Conservation (phyloP, 2,888 invertebrate genomes). For the Chalcis sispes region DNA sequence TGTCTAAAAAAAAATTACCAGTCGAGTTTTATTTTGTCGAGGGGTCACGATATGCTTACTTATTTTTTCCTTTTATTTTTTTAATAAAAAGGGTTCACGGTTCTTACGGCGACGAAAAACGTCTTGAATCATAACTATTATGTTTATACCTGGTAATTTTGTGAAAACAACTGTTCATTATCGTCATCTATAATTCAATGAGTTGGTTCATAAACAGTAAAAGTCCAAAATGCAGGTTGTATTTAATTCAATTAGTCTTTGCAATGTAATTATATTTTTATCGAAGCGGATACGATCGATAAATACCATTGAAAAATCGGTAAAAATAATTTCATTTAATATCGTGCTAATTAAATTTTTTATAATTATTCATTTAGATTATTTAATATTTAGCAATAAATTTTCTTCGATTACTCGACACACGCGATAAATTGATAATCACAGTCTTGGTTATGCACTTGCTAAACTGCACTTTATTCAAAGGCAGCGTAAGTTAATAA, state of each 20-base stretch:
- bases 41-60: background rate
- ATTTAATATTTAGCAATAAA: too few relatives aligned
- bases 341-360: too few relatives aligned
- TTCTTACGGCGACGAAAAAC: background rate
- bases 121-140: background rate
- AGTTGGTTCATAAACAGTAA: background rate
- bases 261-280: background rate
- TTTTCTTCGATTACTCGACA: too few relatives aligned
- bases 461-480: too few relatives aligned
- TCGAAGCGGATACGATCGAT: too few relatives aligned
- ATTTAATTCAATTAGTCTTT: background rate
- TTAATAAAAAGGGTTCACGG: conserved; percentile 13
- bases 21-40: background rate
- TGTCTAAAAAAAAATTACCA: conserved; percentile 14
- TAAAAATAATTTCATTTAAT: too few relatives aligned
- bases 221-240: background rate
- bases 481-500: too few relatives aligned
- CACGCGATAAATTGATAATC: too few relatives aligned
- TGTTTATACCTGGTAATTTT: conserved; percentile 19
- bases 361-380: too few relatives aligned
- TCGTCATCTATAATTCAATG: conserved; percentile 40
- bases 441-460: too few relatives aligned
- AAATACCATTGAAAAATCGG: too few relatives aligned
- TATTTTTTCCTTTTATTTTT: background rate
- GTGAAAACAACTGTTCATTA: conserved; percentile 19